phyloP scores from a whole-genome alignment of 1,140 invertebrate genomes.

The Tetramorium parvispinum region DNA sequence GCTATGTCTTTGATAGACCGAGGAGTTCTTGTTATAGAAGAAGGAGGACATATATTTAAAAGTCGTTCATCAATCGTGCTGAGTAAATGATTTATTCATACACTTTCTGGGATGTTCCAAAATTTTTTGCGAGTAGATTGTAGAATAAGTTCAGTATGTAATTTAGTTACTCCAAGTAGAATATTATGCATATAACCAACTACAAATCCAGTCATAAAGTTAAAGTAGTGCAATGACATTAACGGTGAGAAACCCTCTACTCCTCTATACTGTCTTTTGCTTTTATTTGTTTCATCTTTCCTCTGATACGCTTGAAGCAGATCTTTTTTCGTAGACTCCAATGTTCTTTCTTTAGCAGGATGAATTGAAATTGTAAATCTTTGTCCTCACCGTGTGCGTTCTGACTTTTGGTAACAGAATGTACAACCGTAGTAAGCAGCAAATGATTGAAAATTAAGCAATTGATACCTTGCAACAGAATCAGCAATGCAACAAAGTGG shows the following conservation, averaged over 20 bases:
- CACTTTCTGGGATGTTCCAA: not conserved
- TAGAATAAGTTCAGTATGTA: constrained; percentile 6
- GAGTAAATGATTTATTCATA: not conserved
- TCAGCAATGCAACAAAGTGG: constrained; percentile 7
- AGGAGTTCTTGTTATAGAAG: constrained; percentile 16
- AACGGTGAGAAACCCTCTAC: not conserved
- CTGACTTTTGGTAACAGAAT: constrained; percentile 10
- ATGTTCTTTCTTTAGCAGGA: constrained; percentile 4
- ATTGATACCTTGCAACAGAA: constrained; percentile 1
- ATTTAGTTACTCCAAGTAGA: constrained; percentile 1
- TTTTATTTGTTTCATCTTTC: constrained; percentile 7
- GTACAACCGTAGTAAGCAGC: not conserved
- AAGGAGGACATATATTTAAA: not conserved
- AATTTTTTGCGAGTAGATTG: not conserved
- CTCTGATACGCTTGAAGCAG: not conserved
- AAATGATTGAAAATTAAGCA: constrained; percentile 13
- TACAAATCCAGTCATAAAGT: not conserved
- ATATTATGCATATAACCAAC: constrained; percentile 25
- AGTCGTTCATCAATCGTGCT: not conserved
- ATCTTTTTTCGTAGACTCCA: not conserved
- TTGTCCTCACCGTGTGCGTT: not conserved
- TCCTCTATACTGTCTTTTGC: constrained; percentile 3
- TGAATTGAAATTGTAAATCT: constrained; percentile 3
- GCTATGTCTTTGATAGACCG: not conserved
- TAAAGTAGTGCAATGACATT: not conserved